Evolutionary conservation across 2,797 vertebrate species (phyloP).

Genomic region (Podarcis siculus): DNA sequence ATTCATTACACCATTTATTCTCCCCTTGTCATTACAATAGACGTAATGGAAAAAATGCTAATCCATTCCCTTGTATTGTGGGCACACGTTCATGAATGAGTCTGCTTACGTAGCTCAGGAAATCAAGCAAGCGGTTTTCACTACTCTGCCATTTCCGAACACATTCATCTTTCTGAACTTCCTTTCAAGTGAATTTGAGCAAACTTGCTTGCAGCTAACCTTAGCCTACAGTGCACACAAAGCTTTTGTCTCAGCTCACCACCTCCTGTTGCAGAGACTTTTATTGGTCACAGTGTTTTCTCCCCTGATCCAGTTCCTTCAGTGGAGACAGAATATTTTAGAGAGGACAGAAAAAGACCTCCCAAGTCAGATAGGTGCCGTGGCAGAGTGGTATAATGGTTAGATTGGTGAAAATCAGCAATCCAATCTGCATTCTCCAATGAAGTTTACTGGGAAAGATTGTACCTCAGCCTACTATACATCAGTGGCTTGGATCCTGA

Average conservation of each 20-base stretch:
- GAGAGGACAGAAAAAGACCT: not conserved
- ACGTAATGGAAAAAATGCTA: not conserved
- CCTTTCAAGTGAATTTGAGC: not conserved
- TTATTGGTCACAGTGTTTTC: not conserved
- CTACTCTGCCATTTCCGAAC: not conserved
- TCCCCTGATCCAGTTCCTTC: rapidly evolving
- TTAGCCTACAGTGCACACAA: rapidly evolving
- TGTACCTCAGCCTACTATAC: no score
- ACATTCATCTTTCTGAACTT: not conserved
- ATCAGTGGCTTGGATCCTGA: no score
- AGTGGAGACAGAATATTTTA: rapidly evolving
- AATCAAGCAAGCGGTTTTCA: not conserved
- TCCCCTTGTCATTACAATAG: not conserved
- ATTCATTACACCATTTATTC: slow-evolving; percentile 16
- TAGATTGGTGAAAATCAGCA: not conserved
- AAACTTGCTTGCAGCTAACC: not conserved
- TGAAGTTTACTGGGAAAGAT: no score
- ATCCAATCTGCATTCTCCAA: no score
- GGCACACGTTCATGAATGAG: rapidly evolving
- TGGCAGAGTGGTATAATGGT: not conserved
- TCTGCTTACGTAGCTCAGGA: not conserved
- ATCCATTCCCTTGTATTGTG: not conserved
- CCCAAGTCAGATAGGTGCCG: not conserved
- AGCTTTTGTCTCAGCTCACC: not conserved
- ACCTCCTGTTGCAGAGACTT: rapidly evolving